Evolutionary conservation across 2,888 invertebrate species (phyloP), one percentile per base, ranked within the genome.

Genomic region (Agonum fuliginosum): DNA sequence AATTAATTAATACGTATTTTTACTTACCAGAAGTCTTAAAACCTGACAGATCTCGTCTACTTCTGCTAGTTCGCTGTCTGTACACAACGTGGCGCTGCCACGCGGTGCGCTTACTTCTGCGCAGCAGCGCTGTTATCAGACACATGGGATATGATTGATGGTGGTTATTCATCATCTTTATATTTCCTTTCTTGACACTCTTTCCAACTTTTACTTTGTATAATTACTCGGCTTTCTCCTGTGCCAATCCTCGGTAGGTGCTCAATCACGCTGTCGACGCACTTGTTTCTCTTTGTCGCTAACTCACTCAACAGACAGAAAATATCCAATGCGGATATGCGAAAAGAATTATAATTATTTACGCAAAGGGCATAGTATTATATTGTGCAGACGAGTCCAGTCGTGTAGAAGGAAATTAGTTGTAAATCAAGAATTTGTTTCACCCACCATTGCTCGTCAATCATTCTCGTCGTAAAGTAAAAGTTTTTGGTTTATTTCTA

Each of bases 141-240:
- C 83, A 80, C 81, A 83, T 83, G 83, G 81, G 84, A 83, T 83
- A 86, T 87, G 87, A 87, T 86, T 86, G 87, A 87, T 87, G 86
- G 81, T 80, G 80, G 82, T 84, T 84, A 87, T 87, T 86, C 84
- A 87, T 87, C 87, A 86, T 87, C 86, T 85, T 85, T 86, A 70
- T 77, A 85, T 83, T 84, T 84, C 83, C 83, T 83, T 83, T 82
- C 83, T 81, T 84, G 85, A 85, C 85, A 83, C 82, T 83, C 82
- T 83, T 83, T 78, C 83, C 83, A 84, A 84, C 84, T 84, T 84
- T 85, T 84, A 83, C 84, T 84, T 83, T 82, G 83, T 83, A 83
- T 85, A 84, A 84, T 84, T 84, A 84, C 83, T 78, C 80, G 79
- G 79, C 80, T 80, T 80, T 80, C 79, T 80, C 79, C 79, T 72